Conservation (phyloP, 2,797 vertebrate genomes). For the Lacerta bilineata region DNA sequence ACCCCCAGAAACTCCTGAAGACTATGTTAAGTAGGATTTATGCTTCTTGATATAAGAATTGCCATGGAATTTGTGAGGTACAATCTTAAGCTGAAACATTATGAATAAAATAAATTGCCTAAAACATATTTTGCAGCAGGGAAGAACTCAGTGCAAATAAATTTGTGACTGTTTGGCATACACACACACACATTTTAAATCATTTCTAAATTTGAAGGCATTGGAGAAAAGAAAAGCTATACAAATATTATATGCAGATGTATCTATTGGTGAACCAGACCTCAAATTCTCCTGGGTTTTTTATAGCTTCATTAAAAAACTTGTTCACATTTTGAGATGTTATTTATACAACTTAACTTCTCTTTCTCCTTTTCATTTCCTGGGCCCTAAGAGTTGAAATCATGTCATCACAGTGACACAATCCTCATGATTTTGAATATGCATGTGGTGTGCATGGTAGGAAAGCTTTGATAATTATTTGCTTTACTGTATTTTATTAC, state of each 20-base stretch:
- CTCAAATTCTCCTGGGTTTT: neutral
- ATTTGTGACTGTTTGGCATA: neutral
- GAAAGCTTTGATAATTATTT: neutral
- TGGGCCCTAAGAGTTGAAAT: neutral
- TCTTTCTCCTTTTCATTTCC: neutral
- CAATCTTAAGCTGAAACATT: neutral
- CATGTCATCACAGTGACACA: neutral
- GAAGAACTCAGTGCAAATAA: neutral
- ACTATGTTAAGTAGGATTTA: neutral
- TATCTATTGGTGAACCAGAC: neutral
- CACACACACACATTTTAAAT: neutral
- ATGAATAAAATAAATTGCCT: neutral
- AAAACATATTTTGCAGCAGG: neutral
- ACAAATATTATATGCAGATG: neutral
- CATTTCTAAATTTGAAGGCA: neutral
- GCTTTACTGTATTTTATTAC: neutral
- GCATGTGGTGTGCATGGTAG: neutral
- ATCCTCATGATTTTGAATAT: neutral
- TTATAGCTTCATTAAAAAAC: neutral
- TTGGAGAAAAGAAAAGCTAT: neutral
- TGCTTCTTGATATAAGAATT: neutral
- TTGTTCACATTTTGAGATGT: neutral
- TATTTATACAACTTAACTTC: neutral
- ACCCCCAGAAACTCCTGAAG: neutral
- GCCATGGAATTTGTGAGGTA: neutral